Conservation (phyloP, 2,113 vertebrate genomes). For the Candoia aspera region DNA sequence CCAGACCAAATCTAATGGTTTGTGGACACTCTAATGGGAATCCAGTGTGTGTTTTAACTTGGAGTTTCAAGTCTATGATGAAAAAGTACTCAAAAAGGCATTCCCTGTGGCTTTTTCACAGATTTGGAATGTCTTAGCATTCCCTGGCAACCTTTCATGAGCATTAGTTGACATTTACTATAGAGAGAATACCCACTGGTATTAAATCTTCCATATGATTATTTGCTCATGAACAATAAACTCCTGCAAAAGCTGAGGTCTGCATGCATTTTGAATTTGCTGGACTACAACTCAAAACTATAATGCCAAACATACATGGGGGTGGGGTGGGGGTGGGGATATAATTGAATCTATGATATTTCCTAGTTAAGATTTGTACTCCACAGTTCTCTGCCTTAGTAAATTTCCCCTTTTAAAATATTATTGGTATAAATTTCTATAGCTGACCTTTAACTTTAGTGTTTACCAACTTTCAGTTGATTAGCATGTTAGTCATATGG, state of each 20-base stretch:
- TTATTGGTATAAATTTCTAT: slow-evolving; percentile 30
- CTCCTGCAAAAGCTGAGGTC: not conserved
- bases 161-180: not conserved
- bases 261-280: not conserved
- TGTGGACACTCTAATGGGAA: not conserved
- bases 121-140: not conserved
- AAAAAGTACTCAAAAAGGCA: not conserved
- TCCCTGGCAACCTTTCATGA: not conserved
- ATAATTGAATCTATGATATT: not conserved
- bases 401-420: slow-evolving; percentile 6
- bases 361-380: not conserved
- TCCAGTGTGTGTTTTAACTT: not conserved
- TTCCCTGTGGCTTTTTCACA: not conserved
- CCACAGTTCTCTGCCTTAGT: not conserved
- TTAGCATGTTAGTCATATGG: slow-evolving; percentile 24
- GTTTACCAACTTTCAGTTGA: not conserved
- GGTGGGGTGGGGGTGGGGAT: not conserved
- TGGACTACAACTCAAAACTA: not conserved
- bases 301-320: not conserved
- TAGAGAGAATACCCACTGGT: not conserved
- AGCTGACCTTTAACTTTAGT: slow-evolving; percentile 42
- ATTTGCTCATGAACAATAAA: not conserved
- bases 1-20: not conserved
- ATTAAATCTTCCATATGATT: not conserved
- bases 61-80: not conserved